Percentiles rank a stretch among this genome's conserved stretches.
Evolutionary conservation across 2,797 vertebrate species (phyloP).

Genomic region (Petrocephalus schoutedeni): DNA sequence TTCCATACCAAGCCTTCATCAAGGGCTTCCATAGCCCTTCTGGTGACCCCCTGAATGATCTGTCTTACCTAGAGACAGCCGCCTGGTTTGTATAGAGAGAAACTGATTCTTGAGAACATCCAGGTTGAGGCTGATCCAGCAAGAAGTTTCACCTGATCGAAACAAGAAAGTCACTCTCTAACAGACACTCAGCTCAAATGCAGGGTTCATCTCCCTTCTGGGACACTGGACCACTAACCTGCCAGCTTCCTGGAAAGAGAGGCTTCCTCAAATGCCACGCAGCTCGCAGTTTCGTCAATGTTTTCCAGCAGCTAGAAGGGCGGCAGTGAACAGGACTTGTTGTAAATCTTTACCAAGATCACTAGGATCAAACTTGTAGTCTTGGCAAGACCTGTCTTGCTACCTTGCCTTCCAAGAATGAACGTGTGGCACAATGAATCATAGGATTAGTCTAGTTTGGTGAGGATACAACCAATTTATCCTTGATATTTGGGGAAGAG

Average conservation of each 20-base stretch:
- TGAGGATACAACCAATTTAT: too few species aligned
- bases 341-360: too few species aligned
- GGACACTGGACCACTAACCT: slow-evolving; percentile 48
- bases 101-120: slow-evolving; percentile 74
- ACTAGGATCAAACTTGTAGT: too few species aligned
- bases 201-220: not conserved
- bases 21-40: not conserved
- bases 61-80: slow-evolving; percentile 73
- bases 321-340: not conserved
- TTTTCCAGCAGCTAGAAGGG: slow-evolving; percentile 62
- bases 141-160: slow-evolving; percentile 65
- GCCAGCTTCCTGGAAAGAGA: slow-evolving; percentile 61
- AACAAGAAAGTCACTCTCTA: slow-evolving; percentile 30
- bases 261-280: slow-evolving; percentile 66
- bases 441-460: too few species aligned
- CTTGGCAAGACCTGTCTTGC: too few species aligned
- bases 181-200: not conserved
- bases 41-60: not conserved
- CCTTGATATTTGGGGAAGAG: too few species aligned
- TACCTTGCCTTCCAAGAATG: too few species aligned
- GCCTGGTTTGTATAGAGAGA: slow-evolving; percentile 67
- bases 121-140: slow-evolving; percentile 78
- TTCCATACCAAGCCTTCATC: not conserved
- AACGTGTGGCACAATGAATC: too few species aligned
- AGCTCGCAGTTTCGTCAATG: slow-evolving; percentile 67